Base-by-base conservation (phyloP, 2,797 vertebrate species). In the Amblyopsis hoosieri region DNA sequence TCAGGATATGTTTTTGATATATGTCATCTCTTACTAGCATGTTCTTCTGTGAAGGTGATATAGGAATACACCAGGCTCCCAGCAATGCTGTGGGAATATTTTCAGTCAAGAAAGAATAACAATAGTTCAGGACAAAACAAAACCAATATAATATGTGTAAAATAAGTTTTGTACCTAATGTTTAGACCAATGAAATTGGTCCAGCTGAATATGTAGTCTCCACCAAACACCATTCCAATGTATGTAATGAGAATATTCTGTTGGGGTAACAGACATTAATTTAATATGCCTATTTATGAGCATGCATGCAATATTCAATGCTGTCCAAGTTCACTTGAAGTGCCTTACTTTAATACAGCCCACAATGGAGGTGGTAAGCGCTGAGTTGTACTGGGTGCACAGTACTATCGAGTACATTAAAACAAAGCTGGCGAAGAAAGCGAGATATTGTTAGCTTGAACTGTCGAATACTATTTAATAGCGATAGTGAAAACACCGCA, bases 181-280 rank as follows among this genome's bases (percentile, higher is more conserved):
- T 99, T 98, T 69, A 99, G 87, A 61, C 97, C 98, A 52, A 97
- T 75, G 76, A 99, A 99, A 86, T 99, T 99, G 7, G 93, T 96
- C 97, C 97, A 99, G 1, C 93, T 93, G 90, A 99, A 99, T 87
- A 99, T 95, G 90, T 99, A 99, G 89, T 99, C 98, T 66, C 96
- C 97, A 71, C 98, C 97, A 74, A 99, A 95, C 84, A 96, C 91
- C 96, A 99, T 98, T 64, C 97, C 98, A 57, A 98, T 92, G 80
- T 99, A 99, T 11, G 97, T 99, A 85, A 99, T 93, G 15, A 98
- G 87, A 85, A 99, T 96, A 85, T 99, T 99, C 97, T 99, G 91
- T 58, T 79, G 2, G 60, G 49, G 57, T 53, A 59, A 45, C 45
- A 46, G n/a, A 49, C 13, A 10, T 57, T 3, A 60, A 42, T 9